Evolutionary conservation across 2,113 vertebrate species (phyloP), one percentile per base, ranked within the genome.

Genomic region (Turdus rufiventris): DNA sequence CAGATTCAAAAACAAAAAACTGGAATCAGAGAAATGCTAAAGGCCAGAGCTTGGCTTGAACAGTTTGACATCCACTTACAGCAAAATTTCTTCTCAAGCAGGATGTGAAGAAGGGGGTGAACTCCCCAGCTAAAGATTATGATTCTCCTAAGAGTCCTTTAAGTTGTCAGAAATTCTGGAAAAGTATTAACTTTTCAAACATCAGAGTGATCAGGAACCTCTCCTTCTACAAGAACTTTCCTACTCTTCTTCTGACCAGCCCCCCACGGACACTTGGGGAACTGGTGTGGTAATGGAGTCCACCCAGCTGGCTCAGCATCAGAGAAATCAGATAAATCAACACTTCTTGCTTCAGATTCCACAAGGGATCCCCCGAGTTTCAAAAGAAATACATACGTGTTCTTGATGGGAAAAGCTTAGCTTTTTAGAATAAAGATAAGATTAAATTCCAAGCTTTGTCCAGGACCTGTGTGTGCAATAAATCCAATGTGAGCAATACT

Each of bases 251-350:
- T 82, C 50, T 84, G 36, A 84, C 4, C 42, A 65, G 21, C 6
- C 18, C 24, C 9, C 5, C 3, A 4, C 0, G 21, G 63, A n/a
- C 31, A 2, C 42, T 45, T 0, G 3, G 38, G 62, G 50, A 62
- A 18, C 34, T 71, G 54, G 17, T 9, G 2, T 36, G 50, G n/a
- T 18, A 20, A 45, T 34, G 18, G 43, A 60, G 23, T 42, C 25
- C 31, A 66, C 21, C 24, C 36, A 79, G 17, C 7, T 71, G 36
- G n/a, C 68, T 81, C 38, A 33, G n/a, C 0, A 4, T 25, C 56
- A 70, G 20, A 85, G 42, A 63, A 88, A 75, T 42, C 12, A 14
- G 29, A 85, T 12, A 79, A 89, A 89, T 60, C 42, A 87, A 13
- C 1, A 9, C 5, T 70, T 26, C 34, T 87, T 62, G 8, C 51